phyloP scores from a whole-genome alignment of 2,888 invertebrate species.

The Callosobruchus maculatus region DNA sequence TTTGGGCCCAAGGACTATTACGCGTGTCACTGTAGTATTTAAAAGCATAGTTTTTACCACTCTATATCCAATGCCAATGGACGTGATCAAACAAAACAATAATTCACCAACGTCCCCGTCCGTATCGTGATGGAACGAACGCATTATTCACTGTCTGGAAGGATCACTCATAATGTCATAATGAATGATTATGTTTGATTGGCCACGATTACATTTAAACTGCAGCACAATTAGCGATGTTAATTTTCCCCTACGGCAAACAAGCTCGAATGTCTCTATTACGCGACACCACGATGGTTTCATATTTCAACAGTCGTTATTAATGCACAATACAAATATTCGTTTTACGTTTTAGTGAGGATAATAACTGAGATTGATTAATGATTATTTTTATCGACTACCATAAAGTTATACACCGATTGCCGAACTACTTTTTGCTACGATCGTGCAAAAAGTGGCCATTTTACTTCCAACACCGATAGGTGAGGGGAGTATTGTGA shows the following conservation, averaged over 20 bases:
- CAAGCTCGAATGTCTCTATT: not conserved
- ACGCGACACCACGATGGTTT: not conserved
- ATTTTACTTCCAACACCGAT: no score
- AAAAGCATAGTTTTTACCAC: no score
- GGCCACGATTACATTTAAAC: not conserved
- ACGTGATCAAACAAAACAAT: not conserved
- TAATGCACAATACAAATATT: not conserved
- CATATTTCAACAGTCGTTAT: not conserved
- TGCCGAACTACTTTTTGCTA: no score
- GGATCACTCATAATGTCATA: not conserved
- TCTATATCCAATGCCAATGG: not conserved
- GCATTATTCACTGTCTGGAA: not conserved
- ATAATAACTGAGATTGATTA: not conserved
- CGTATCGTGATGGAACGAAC: not conserved
- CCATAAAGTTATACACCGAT: no score
- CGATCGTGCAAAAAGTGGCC: no score
- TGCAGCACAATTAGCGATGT: not conserved
- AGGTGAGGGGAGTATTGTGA: no score
- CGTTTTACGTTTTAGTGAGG: not conserved
- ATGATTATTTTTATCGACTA: not conserved
- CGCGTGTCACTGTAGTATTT: no score
- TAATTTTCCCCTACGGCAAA: not conserved
- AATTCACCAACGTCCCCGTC: not conserved
- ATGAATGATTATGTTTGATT: not conserved
- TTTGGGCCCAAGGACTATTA: no score